Base-by-base conservation (phyloP, 2,113 vertebrate genomes). In the Prolemur simus region DNA sequence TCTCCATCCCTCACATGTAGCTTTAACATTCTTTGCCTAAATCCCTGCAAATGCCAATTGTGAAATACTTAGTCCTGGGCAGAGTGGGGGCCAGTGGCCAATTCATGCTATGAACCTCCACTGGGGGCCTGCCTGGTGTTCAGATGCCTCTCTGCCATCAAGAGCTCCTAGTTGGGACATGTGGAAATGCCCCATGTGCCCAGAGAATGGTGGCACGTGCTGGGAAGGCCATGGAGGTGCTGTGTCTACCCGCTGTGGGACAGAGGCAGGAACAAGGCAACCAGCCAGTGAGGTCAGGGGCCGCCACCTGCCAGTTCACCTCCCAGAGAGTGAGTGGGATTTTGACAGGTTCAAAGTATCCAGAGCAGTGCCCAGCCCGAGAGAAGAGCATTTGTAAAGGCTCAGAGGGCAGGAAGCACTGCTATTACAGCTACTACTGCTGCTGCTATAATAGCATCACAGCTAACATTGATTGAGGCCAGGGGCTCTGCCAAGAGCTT, bases 31-130 rank as follows among this genome's bases (percentile, higher is more conserved):
- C 83, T 54, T 88, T 87, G 37, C 23, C n/a, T 20, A 91, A 91
- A 96, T 84, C 76, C 56, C 29, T 87, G 71, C 42, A 92, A 94
- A 86, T n/a, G 69, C 32, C 54, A 74, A 32, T 84, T 81, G 92
- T 21, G 77, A 77, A 42, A 92, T 47, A 74, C 77, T 82, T 68
- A 73, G 66, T 71, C 15, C 23, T 73, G 52, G 42, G 76, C 34
- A 94, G 69, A 69, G 12, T 1, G 0, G 27, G 34, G 39, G 25
- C 21, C 23, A 49, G 32, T 80, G 82, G 60, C 37, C 82, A 52
- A 76, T n/a, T 54, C 18, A 4, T 18, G 64, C 42, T 52, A 64
- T 47, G 54, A 17, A 64, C 9, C 77, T 27, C 39, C 8, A 68
- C 32, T 42, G 37, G 6, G 39, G 69, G 34, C 25, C 45, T 37